These are phyloP conservation scores for Isoperla grammatica DNA, from an alignment of 2,888 invertebrate species.

Conservation along the genomic window DNA sequence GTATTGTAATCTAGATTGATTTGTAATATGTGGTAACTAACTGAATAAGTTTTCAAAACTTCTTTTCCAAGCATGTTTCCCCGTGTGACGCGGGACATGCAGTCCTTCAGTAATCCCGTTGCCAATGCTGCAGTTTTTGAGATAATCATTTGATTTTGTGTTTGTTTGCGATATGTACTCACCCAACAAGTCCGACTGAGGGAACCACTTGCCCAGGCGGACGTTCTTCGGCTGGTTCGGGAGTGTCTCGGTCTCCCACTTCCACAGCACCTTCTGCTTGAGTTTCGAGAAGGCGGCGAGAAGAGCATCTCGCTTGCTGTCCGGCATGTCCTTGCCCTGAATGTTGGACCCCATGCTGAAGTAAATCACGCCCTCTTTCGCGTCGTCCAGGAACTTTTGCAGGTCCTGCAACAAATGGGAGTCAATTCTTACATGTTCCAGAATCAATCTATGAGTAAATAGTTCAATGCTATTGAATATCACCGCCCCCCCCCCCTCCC, in stretches of 20 bases:
- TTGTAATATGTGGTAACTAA: no score
- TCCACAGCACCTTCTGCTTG: conserved; percentile 37
- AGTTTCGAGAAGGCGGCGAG: conserved; percentile 35
- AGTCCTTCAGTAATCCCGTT: no score
- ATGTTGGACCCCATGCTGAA: conserved; percentile 37
- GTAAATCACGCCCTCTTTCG: conserved; percentile 34
- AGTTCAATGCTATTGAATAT: no score
- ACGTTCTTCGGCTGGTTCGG: conserved; percentile 36
- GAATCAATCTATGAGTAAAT: no score
- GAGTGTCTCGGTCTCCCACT: conserved; percentile 35
- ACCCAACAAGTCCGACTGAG: conserved; percentile 42
- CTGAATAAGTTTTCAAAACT: no score
- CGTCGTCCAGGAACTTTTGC: conserved; percentile 31
- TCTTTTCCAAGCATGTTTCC: no score
- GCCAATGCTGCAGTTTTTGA: no score
- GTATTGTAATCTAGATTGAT: no score
- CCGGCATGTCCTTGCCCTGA: conserved; percentile 31
- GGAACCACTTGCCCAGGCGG: conserved; percentile 36
- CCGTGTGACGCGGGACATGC: no score
- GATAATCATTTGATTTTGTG: no score
- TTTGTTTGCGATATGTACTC: conserved; percentile 31
- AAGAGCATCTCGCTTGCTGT: conserved; percentile 30
- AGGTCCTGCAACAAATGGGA: conserved; percentile 34
- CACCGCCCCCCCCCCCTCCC: no score
- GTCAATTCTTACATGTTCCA: no score